Conservation (phyloP, 2,888 invertebrate species). For the Tiliacea aurago region DNA sequence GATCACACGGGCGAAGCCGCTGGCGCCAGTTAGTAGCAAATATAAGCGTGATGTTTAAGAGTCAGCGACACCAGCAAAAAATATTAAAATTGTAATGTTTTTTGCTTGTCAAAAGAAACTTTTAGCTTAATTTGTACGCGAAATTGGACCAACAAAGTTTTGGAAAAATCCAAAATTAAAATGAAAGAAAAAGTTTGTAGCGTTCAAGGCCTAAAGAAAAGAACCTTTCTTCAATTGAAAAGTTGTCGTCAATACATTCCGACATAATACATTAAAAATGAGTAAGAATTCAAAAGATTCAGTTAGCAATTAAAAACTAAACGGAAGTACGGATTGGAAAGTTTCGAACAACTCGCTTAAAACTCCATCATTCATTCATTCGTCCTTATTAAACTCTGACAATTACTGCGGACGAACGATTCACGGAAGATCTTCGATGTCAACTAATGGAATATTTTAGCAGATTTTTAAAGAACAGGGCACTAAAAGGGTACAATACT, state of each 20-base stretch:
- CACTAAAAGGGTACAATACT: slow-evolving; percentile 40
- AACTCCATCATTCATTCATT: slow-evolving; percentile 69
- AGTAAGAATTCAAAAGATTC: slow-evolving; percentile 58
- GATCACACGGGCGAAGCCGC: too few relatives aligned
- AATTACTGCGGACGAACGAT: slow-evolving; percentile 58
- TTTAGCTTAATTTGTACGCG: slow-evolving; percentile 24
- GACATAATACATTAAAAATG: slow-evolving; percentile 53
- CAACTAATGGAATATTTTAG: slow-evolving; percentile 62
- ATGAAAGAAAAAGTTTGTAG: slow-evolving; percentile 40
- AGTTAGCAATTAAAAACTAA: slow-evolving; percentile 65
- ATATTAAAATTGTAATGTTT: slow-evolving; percentile 14
- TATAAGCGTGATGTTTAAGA: not conserved
- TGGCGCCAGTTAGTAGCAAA: too few relatives aligned
- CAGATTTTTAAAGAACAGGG: slow-evolving; percentile 26
- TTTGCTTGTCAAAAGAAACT: slow-evolving; percentile 33
- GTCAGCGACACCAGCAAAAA: slow-evolving; percentile 1
- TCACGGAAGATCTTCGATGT: slow-evolving; percentile 52
- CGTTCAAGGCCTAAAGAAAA: slow-evolving; percentile 21
- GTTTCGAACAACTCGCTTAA: slow-evolving; percentile 65
- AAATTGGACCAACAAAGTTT: slow-evolving; percentile 35
- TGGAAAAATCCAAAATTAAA: slow-evolving; percentile 29
- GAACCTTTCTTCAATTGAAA: slow-evolving; percentile 29
- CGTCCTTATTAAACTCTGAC: slow-evolving; percentile 65
- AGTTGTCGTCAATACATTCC: slow-evolving; percentile 49
- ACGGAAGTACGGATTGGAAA: slow-evolving; percentile 57